These are phyloP conservation scores for Allochrocebus solatus DNA, from an alignment of 2,797 vertebrate genomes.

Conservation along the genomic window DNA sequence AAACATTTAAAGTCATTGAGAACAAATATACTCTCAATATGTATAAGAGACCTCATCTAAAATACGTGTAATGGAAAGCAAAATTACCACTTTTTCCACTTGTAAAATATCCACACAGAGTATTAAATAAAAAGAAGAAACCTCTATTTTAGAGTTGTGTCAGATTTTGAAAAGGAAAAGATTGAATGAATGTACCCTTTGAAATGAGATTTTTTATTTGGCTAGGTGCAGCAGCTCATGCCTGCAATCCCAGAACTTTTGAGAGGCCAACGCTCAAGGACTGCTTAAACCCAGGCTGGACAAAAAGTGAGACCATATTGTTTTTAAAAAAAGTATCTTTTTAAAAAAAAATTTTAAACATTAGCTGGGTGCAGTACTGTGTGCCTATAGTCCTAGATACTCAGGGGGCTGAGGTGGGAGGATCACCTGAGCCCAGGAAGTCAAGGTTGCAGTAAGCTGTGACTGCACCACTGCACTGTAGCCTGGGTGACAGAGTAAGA, in stretches of 20 bases:
- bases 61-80: not conserved
- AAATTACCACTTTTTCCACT: not conserved
- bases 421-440: not conserved
- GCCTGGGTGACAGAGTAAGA: too few species aligned
- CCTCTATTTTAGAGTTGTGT: not conserved
- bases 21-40: not conserved
- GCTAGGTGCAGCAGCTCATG: not conserved
- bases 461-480: too few species aligned
- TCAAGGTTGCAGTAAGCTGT: too few species aligned
- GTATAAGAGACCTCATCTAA: not conserved
- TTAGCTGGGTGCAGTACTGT: not conserved
- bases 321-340: too few species aligned
- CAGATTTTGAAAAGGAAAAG: constrained; percentile 39
- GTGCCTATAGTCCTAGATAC: not conserved
- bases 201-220: not conserved
- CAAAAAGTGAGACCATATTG: not conserved
- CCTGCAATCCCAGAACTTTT: not conserved
- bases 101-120: constrained; percentile 16
- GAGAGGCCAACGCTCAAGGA: not conserved
- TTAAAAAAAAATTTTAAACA: not conserved
- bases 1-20: not conserved
- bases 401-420: not conserved
- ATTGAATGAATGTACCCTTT: not conserved
- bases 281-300: not conserved
- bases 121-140: not conserved